Base-by-base conservation (phyloP, 2,888 invertebrate species). In the Hybos culiciformis region DNA sequence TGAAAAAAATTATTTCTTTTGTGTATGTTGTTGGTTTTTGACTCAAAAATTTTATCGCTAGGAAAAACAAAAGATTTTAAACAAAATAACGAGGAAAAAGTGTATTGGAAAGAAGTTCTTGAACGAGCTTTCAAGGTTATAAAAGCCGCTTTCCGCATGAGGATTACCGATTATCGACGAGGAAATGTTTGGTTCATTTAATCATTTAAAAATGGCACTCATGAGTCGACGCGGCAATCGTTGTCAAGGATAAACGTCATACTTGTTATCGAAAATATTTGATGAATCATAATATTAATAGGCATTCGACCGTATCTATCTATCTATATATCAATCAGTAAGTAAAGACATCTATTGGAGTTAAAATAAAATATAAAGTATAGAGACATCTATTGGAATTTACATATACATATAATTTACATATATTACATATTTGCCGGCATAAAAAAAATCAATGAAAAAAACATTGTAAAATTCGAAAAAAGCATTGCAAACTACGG, bases 211-310 rank as follows among this genome's bases (percentile, higher is more conserved):
- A 37, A 41, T 38, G 31, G 9, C 26, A 31, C 47, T 49, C 42
- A 44, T 47, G 24, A 17, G 43, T 26, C 43, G 49, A 21, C 44
- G 54, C 46, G 51, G 50, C 18, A 54, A 52, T 45, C 34, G 19
- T 37, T 51, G 51, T 41, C 19, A 23, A 41, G 50, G 52, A 48
- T 51, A 53, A 37, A 50, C 53, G 43, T 54, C 51, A 44, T 54
- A 54, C 50, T 53, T 56, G 41, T 55, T 53, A 46, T 48, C 51
- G 43, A 49, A 48, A 42, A 54, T 49, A 46, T 54, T 50, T 45
- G 51, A 56, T 50, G 55, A 57, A 51, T n/a, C n/a, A n/a, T n/a
- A n/a, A n/a, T n/a, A n/a, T n/a, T n/a, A n/a, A n/a, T n/a, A n/a
- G n/a, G n/a, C n/a, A n/a, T n/a, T n/a, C n/a, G n/a, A n/a, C n/a